Evolutionary conservation across 2,888 invertebrate genomes (phyloP).

Genomic region (Chymomyza procnemis): DNA sequence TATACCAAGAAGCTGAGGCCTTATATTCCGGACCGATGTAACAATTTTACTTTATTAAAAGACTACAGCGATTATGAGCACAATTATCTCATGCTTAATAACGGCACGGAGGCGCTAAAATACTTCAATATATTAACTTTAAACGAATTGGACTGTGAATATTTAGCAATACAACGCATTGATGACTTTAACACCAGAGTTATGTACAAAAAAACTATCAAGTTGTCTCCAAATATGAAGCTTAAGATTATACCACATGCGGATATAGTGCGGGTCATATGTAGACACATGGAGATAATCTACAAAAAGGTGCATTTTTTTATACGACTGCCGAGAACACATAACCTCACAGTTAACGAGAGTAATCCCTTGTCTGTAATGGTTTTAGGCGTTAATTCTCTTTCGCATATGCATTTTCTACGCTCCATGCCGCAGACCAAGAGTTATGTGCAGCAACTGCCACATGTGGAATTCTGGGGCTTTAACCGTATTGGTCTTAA

Average conservation of each 20-base stretch:
- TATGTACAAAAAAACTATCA: neutral
- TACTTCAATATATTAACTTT: neutral
- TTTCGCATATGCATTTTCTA: slow-evolving; percentile 89
- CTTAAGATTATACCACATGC: slow-evolving; percentile 6
- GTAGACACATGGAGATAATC: neutral
- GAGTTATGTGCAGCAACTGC: slow-evolving; percentile 78
- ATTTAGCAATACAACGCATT: slow-evolving; percentile 10
- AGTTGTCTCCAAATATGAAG: neutral
- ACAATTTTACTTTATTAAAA: neutral
- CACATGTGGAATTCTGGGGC: slow-evolving; percentile 85
- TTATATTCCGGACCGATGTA: neutral
- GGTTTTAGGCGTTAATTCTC: slow-evolving; percentile 89
- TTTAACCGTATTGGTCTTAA: slow-evolving; percentile 95
- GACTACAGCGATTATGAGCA: neutral
- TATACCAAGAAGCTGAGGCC: neutral
- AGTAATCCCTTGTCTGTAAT: slow-evolving; percentile 82
- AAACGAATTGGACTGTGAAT: slow-evolving; percentile 4
- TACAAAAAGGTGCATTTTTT: slow-evolving; percentile 24
- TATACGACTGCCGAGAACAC: neutral
- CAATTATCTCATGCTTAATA: slow-evolving; percentile 13
- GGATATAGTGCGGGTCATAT: slow-evolving; percentile 17
- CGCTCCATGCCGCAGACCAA: slow-evolving; percentile 87
- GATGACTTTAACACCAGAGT: slow-evolving; percentile 13
- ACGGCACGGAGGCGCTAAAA: neutral
- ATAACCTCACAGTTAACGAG: neutral